Conservation (phyloP, 2,888 invertebrate genomes). For the Rhamphomyia laevipes region DNA sequence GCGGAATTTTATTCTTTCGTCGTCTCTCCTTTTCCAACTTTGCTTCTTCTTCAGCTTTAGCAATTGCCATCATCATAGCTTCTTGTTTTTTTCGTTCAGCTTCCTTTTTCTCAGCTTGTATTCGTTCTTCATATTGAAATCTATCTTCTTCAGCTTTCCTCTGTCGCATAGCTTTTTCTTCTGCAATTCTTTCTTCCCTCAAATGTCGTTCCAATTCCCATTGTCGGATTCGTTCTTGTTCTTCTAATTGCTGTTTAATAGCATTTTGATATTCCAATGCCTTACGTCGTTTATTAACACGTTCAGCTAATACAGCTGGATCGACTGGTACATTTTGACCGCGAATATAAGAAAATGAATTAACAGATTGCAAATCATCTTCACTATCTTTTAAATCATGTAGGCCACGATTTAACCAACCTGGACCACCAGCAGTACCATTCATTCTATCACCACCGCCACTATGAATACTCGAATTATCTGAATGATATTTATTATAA, state of each 20-base stretch:
- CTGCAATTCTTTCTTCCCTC: constrained; percentile 71
- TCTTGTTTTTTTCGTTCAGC: constrained; percentile 61
- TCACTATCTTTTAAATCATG: constrained; percentile 41
- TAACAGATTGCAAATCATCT: constrained; percentile 31
- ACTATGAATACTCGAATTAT: constrained; percentile 31
- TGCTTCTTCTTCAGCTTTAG: constrained; percentile 64
- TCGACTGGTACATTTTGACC: constrained; percentile 81
- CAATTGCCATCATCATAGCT: constrained; percentile 63
- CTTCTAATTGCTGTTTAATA: constrained; percentile 73
- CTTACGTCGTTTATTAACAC: constrained; percentile 68
- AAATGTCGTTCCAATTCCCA: constrained; percentile 64
- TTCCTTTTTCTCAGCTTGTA: constrained; percentile 55
- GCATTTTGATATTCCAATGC: constrained; percentile 79
- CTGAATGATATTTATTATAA: constrained; percentile 36
- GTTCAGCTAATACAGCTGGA: constrained; percentile 64
- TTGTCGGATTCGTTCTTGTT: constrained; percentile 60
- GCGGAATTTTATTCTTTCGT: constrained; percentile 23
- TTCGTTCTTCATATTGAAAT: constrained; percentile 58
- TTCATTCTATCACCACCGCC: constrained; percentile 23
- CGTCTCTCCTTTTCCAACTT: constrained; percentile 51
- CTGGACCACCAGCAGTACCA: constrained; percentile 31
- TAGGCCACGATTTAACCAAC: constrained; percentile 44
- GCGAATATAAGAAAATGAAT: constrained; percentile 54
- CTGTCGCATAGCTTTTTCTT: constrained; percentile 61
- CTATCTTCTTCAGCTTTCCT: constrained; percentile 56